These are phyloP conservation scores for Crocallis elinguaria DNA, from an alignment of 2,888 invertebrate species.

Conservation along the genomic window DNA sequence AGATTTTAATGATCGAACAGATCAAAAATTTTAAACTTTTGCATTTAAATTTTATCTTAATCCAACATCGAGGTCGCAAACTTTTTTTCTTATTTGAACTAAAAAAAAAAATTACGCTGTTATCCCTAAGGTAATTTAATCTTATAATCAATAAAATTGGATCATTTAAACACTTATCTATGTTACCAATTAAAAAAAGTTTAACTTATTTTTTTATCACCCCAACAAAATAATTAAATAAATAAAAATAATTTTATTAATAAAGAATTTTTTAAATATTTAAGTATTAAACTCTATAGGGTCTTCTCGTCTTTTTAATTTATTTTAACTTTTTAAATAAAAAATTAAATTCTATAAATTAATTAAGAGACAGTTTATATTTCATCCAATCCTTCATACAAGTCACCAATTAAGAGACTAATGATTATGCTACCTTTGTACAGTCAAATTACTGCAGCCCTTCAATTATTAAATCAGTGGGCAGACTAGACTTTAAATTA, in stretches of 20 bases:
- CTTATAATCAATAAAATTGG: conserved; percentile 86
- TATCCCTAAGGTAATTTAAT: conserved; percentile 93
- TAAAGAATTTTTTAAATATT: too few species aligned
- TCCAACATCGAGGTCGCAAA: conserved; percentile 96
- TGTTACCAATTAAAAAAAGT: conserved; percentile 69
- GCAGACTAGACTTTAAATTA: conserved; percentile 89
- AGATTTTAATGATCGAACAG: conserved; percentile 93
- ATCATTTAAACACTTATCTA: conserved; percentile 79
- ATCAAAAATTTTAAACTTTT: conserved; percentile 88
- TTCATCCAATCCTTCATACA: conserved; percentile 90
- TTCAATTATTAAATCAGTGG: conserved; percentile 88
- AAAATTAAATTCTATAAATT: conserved; percentile 73
- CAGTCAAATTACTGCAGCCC: conserved; percentile 92
- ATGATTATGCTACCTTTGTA: conserved; percentile 91
- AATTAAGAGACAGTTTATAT: conserved; percentile 84
- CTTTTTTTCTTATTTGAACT: conserved; percentile 90
- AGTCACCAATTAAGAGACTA: conserved; percentile 92
- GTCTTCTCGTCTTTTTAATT: conserved; percentile 90
- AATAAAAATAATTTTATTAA: too few species aligned
- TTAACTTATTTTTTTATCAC: too few species aligned
- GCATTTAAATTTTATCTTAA: conserved; percentile 88
- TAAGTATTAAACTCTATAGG: conserved; percentile 90
- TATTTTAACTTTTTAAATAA: conserved; percentile 87
- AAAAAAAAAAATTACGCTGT: conserved; percentile 92
- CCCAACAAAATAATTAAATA: too few species aligned